Conservation (phyloP, 2,113 vertebrate species). For the Polypterus senegalus region DNA sequence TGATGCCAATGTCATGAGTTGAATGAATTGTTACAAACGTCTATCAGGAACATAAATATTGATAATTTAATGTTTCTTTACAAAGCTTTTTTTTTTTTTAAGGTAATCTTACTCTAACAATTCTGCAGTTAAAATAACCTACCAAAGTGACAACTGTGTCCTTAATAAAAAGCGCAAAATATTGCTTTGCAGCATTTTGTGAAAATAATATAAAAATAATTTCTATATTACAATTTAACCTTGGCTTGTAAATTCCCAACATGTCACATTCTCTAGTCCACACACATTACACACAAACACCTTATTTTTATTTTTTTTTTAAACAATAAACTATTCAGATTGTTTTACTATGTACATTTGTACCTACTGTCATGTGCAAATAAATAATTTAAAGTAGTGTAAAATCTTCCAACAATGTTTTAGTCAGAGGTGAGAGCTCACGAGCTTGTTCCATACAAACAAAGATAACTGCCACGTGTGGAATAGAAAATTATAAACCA, state of each 20-base stretch:
- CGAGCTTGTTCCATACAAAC: conserved; percentile 44
- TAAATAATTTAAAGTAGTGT: conserved; percentile 59
- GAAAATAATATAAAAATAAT: conserved; percentile 71
- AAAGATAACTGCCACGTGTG: conserved; percentile 39
- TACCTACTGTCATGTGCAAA: conserved; percentile 60
- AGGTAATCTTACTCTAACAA: conserved; percentile 32
- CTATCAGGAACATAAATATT: conserved; percentile 20
- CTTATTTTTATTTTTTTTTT: conserved; percentile 38
- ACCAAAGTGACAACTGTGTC: conserved; percentile 45
- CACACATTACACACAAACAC: conserved; percentile 57
- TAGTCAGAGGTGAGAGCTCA: conserved; percentile 51
- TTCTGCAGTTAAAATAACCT: conserved; percentile 29
- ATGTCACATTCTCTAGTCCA: conserved; percentile 43
- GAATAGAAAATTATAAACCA: conserved; percentile 41
- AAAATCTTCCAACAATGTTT: conserved; percentile 56
- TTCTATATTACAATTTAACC: conserved; percentile 61
- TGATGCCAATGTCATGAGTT: neutral
- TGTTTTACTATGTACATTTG: conserved; percentile 54
- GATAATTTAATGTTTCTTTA: conserved; percentile 29
- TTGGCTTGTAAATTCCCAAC: conserved; percentile 61
- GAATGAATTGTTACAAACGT: neutral
- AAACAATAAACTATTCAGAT: conserved; percentile 60
- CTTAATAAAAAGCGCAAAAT: conserved; percentile 51
- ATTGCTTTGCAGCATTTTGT: conserved; percentile 55
- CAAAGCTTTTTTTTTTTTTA: conserved; percentile 30